Percentiles rank a stretch among this genome's conserved stretches.
phyloP scores from a whole-genome alignment of 92 coral and sea anemone genomes.

The Parazoanthus atlanticus region DNA sequence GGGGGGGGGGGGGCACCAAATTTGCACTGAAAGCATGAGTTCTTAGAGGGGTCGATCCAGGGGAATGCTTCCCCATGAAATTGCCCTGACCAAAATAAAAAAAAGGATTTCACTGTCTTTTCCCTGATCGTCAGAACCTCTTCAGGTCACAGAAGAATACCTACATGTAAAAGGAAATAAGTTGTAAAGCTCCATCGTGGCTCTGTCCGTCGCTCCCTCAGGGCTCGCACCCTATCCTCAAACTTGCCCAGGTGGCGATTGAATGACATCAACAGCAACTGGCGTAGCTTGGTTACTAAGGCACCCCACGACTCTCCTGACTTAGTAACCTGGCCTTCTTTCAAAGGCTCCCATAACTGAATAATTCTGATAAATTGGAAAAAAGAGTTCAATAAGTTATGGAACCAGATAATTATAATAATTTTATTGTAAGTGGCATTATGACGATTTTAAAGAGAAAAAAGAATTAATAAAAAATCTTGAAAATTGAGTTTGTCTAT shows the following conservation, averaged over 20 bases:
- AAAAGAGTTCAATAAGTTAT: too few species aligned
- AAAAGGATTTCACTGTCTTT: neutral
- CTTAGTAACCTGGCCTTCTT: conserved; percentile 77
- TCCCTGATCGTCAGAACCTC: too few species aligned
- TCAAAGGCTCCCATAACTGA: conserved; percentile 95
- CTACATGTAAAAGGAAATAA: conserved; percentile 91
- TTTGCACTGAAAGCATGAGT: too few species aligned
- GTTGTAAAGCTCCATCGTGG: conserved; percentile 90
- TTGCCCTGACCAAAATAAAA: too few species aligned
- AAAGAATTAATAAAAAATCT: too few species aligned
- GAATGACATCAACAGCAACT: conserved; percentile 76
- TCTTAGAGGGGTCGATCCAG: too few species aligned
- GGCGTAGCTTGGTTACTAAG: conserved; percentile 85
- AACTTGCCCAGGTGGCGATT: conserved; percentile 95
- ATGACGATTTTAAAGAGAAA: too few species aligned
- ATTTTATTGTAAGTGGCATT: too few species aligned
- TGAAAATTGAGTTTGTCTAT: too few species aligned
- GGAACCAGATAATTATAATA: too few species aligned
- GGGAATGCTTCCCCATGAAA: too few species aligned
- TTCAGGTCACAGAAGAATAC: conserved; percentile 14
- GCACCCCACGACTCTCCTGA: conserved; percentile 94
- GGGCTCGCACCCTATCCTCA: conserved; percentile 90
- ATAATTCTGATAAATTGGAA: conserved; percentile 65
- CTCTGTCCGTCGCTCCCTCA: conserved; percentile 90
- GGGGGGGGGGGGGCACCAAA: too few species aligned